Conservation (phyloP, 23 tunicate genomes). For the Diplosoma virens region DNA sequence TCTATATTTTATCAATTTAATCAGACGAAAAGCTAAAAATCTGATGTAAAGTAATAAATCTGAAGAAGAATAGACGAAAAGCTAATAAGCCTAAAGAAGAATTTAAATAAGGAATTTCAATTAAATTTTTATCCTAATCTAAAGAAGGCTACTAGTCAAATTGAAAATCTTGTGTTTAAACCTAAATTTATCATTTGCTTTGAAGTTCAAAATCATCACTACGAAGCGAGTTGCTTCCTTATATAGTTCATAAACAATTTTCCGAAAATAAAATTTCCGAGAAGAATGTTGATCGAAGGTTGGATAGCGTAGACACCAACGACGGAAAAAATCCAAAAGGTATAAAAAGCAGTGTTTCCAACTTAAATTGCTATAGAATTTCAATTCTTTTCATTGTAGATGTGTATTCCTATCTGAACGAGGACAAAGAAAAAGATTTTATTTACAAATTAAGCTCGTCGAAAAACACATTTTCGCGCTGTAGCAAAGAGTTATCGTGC, state of each 20-base stretch:
- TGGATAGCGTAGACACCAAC: neutral
- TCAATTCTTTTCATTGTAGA: conserved; percentile 18
- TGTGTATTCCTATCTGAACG: conserved; percentile 39
- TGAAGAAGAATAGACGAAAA: too few relatives aligned
- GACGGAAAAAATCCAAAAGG: conserved; percentile 21
- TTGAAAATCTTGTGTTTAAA: too few relatives aligned
- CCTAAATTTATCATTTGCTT: too few relatives aligned
- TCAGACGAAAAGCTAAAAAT: too few relatives aligned
- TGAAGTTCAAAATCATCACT: conserved; percentile 54
- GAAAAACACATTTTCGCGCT: neutral
- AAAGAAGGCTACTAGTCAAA: too few relatives aligned
- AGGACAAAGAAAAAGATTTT: conserved; percentile 21
- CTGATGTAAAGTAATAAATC: too few relatives aligned
- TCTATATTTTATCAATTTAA: too few relatives aligned
- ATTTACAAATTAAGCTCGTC: conserved; percentile 47
- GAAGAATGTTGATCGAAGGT: neutral
- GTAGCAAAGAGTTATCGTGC: conserved; percentile 24
- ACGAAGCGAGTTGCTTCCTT: conserved; percentile 78
- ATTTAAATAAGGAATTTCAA: too few relatives aligned
- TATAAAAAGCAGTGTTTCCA: neutral
- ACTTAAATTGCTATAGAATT: neutral
- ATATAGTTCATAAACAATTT: conserved; percentile 71
- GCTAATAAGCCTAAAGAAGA: too few relatives aligned
- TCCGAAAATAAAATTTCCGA: neutral
- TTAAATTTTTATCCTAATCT: too few relatives aligned